phyloP scores from a whole-genome alignment of 2,888 invertebrate species.

The Cheilosia grossa region DNA sequence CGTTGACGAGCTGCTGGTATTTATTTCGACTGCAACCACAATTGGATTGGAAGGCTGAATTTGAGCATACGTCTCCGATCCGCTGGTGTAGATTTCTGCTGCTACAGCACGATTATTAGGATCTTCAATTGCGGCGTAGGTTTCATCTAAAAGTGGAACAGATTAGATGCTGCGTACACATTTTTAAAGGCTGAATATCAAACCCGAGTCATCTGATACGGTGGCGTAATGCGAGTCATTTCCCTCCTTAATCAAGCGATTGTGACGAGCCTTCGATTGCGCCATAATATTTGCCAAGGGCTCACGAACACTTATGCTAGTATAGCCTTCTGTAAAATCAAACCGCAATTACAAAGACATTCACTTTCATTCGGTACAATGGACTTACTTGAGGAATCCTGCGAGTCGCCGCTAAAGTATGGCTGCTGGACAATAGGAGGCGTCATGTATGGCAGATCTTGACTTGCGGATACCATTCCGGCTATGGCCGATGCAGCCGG shows the following conservation, averaged over 20 bases:
- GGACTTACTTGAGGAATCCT: slow-evolving; percentile 91
- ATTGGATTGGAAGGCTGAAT: slow-evolving; percentile 86
- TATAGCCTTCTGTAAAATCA: slow-evolving; percentile 90
- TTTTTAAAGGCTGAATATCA: background rate
- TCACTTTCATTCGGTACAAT: slow-evolving; percentile 46
- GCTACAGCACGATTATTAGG: slow-evolving; percentile 84
- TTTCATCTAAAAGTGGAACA: slow-evolving; percentile 87
- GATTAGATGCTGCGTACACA: background rate
- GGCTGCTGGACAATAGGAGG: slow-evolving; percentile 88
- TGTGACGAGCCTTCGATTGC: slow-evolving; percentile 85
- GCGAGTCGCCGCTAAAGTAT: slow-evolving; percentile 95
- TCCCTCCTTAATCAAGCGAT: slow-evolving; percentile 81
- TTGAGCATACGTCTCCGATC: slow-evolving; percentile 94
- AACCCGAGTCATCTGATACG: slow-evolving; percentile 95
- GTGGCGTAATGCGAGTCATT: slow-evolving; percentile 92
- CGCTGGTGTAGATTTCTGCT: slow-evolving; percentile 87
- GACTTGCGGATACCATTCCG: slow-evolving; percentile 93
- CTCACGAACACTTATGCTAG: slow-evolving; percentile 95
- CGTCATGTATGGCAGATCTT: slow-evolving; percentile 95
- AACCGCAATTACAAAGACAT: background rate
- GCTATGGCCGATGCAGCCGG: slow-evolving; percentile 94
- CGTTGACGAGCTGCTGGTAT: slow-evolving; percentile 77
- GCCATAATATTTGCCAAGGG: slow-evolving; percentile 91
- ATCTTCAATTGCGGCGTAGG: slow-evolving; percentile 95
- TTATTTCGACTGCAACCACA: slow-evolving; percentile 83